These are phyloP conservation scores for Smithornis capensis DNA, from an alignment of 2,113 vertebrate genomes.

Conservation along the genomic window DNA sequence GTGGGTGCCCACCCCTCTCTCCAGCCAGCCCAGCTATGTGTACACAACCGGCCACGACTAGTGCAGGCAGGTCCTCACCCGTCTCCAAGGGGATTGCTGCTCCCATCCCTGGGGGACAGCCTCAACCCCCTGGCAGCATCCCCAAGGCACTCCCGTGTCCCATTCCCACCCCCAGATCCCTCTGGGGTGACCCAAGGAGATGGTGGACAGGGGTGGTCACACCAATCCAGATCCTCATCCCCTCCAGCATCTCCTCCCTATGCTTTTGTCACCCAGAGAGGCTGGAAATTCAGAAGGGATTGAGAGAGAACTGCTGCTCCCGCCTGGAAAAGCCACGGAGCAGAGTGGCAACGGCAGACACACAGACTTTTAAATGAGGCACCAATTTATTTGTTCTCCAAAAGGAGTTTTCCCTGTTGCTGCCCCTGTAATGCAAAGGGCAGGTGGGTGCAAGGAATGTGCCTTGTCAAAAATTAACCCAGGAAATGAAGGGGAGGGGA, in stretches of 20 bases:
- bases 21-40: constrained; percentile 30
- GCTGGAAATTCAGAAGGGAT: neutral
- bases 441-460: neutral
- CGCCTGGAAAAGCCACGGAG: accelerated
- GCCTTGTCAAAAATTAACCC: constrained; percentile 43
- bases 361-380: accelerated
- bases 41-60: neutral
- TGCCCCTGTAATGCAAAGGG: neutral
- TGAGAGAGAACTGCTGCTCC: neutral
- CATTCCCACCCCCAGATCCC: neutral
- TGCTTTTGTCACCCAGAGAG: neutral
- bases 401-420: neutral
- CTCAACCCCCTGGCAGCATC: neutral
- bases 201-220: neutral
- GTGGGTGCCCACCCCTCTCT: neutral
- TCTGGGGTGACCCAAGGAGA: neutral
- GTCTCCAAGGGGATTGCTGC: neutral
- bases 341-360: neutral
- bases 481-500: neutral
- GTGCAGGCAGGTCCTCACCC: neutral
- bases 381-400: neutral
- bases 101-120: neutral
- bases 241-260: neutral
- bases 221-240: accelerated
- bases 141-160: accelerated